Conservation (phyloP, 2,888 invertebrate species). For the Drosophila paranaensis region DNA sequence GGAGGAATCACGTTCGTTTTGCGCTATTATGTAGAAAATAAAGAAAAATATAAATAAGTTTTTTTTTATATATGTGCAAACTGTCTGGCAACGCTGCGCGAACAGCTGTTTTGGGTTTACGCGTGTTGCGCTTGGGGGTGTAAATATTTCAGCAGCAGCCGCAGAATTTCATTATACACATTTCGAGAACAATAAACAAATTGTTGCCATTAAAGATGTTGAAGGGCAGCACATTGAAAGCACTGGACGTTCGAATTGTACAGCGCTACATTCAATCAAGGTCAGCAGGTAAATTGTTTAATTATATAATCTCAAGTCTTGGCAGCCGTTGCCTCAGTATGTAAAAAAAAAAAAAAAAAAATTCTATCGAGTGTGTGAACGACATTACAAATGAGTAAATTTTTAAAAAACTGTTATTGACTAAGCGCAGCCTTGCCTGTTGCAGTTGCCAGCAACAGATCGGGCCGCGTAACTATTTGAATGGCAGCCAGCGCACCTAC, state of each 20-base stretch:
- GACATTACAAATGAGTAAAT: conserved; percentile 19
- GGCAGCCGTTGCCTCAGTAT: conserved; percentile 32
- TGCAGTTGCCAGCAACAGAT: conserved; percentile 34
- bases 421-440: conserved; percentile 10
- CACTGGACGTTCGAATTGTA: conserved; percentile 64
- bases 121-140: conserved; percentile 29
- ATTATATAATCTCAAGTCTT: conserved; percentile 67
- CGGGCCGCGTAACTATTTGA: conserved; percentile 31
- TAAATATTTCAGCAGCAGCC: neutral
- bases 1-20: conserved; percentile 65
- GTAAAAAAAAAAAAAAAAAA: conserved; percentile 20
- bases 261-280: conserved; percentile 58
- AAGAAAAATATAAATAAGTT: neutral
- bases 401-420: conserved; percentile 46
- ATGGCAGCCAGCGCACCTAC: conserved; percentile 64
- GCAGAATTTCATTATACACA: conserved; percentile 23
- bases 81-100: conserved; percentile 38
- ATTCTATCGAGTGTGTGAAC: conserved; percentile 23
- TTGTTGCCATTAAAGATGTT: conserved; percentile 55
- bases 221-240: conserved; percentile 63
- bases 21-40: conserved; percentile 77
- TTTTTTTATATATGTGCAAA: no score
- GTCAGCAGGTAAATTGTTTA: conserved; percentile 73
- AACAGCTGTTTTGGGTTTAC: conserved; percentile 48
- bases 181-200: neutral